Evolutionary conservation across 2,888 invertebrate species (phyloP).

Genomic region (Synanthedon andrenaeformis): DNA sequence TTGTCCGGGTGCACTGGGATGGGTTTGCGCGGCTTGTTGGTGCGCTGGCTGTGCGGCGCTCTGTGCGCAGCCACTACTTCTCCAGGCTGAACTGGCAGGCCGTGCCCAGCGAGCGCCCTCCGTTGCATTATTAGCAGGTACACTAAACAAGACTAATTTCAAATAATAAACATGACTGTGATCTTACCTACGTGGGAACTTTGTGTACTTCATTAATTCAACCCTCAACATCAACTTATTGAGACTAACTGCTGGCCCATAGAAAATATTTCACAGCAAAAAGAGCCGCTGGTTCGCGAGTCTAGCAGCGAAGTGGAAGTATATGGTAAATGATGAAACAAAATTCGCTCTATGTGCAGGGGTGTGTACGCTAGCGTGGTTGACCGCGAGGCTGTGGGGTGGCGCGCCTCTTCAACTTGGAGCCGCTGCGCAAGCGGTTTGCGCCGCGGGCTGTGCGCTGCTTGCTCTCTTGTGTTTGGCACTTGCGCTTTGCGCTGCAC

Average conservation of each 20-base stretch:
- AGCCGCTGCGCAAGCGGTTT: constrained; percentile 72
- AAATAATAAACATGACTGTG: too few relatives aligned
- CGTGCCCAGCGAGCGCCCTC: constrained; percentile 74
- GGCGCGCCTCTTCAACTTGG: constrained; percentile 70
- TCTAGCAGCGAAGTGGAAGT: too few relatives aligned
- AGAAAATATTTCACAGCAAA: too few relatives aligned
- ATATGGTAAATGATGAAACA: too few relatives aligned
- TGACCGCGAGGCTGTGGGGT: constrained; percentile 76
- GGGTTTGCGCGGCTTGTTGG: constrained; percentile 78
- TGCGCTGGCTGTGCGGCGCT: constrained; percentile 77
- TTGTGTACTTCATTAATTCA: too few relatives aligned
- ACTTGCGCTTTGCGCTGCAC: constrained; percentile 75
- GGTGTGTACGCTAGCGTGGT: constrained; percentile 75
- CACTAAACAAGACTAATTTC: too few relatives aligned
- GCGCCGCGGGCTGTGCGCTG: constrained; percentile 75
- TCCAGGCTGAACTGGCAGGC: constrained; percentile 76
- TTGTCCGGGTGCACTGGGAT: constrained; percentile 71
- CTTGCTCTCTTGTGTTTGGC: constrained; percentile 76
- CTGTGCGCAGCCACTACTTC: constrained; percentile 76
- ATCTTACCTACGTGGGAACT: too few relatives aligned
- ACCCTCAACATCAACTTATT: too few relatives aligned
- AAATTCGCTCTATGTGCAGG: constrained; percentile 38
- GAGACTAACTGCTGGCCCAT: too few relatives aligned
- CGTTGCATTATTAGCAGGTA: constrained; percentile 76
- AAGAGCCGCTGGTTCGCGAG: too few relatives aligned